Evolutionary conservation across 2,888 invertebrate species (phyloP).

Genomic region (Ypsolopha sequella): DNA sequence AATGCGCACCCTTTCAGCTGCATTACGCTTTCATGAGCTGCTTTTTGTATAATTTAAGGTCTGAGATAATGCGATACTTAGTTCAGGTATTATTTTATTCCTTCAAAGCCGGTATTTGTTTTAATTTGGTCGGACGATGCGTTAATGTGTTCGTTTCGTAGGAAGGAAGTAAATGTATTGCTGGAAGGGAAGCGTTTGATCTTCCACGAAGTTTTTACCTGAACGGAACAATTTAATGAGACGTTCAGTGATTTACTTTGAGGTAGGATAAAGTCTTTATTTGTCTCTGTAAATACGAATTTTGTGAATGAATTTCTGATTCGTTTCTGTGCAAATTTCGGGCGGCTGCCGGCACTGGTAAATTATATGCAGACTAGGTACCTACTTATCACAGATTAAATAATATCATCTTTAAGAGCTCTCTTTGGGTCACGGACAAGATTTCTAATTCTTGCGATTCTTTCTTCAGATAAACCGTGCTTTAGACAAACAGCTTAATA

Average conservation of each 20-base stretch:
- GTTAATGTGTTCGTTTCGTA: conserved; percentile 15
- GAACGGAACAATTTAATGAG: not conserved
- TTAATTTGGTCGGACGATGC: conserved; percentile 1
- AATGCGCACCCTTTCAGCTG: conserved; percentile 53
- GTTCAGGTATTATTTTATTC: conserved; percentile 47
- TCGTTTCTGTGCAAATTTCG: too few relatives aligned
- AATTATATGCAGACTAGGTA: too few relatives aligned
- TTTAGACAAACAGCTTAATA: too few relatives aligned
- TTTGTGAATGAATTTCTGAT: too few relatives aligned
- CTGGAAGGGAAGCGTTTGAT: not conserved
- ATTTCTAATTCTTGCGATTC: too few relatives aligned
- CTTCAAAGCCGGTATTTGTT: conserved; percentile 26
- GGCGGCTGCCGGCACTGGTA: too few relatives aligned
- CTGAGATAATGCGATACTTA: conserved; percentile 41
- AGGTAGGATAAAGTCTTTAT: not conserved
- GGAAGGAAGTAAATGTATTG: not conserved
- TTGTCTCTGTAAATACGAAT: too few relatives aligned
- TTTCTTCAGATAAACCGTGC: too few relatives aligned
- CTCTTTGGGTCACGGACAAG: too few relatives aligned
- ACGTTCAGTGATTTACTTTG: not conserved
- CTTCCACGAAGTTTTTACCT: conserved; percentile 1
- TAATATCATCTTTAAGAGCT: too few relatives aligned
- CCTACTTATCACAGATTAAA: too few relatives aligned
- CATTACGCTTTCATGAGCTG: conserved; percentile 52
- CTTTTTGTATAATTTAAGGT: conserved; percentile 47